Evolutionary conservation across 1,140 invertebrate species (phyloP), one percentile per base, ranked within the genome.

Genomic region (Wasmannia auropunctata): DNA sequence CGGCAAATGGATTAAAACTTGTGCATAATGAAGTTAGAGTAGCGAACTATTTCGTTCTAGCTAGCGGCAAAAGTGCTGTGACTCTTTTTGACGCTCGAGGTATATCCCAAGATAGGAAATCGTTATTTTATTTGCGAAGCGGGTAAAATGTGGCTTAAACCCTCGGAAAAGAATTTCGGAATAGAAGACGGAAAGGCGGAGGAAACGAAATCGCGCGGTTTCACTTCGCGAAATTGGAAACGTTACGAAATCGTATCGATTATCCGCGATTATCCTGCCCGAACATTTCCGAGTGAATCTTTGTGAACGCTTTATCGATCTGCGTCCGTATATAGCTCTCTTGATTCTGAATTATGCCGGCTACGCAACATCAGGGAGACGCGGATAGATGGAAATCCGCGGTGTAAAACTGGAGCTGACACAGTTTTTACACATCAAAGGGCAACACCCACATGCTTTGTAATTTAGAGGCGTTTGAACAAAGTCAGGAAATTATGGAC

Each of bases 381-480:
- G 62, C 14, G 8, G 16, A n/a, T 54, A 40, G 43, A 79, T 25
- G 37, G 34, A 14, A 58, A 56, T 72, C 2, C 51, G 25, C 22
- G 10, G 19, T 25, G 65, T 81, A 72, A 81, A 72, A 81, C 51
- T 56, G 63, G 7, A n/a, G 3, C 19, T 81, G 79, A 72, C 51
- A n/a, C n/a, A n/a, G 65, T 58, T 81, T 81, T 81, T 58, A 67
- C 65, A 56, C 37, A 72, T 81, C 65, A 81, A 81, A 81, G 51
- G n/a, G 51, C 65, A 56, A 49, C 11, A 56, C 11, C 2, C 25
- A n/a, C n/a, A 4, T 28, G 25, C 49, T 69, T 69, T 54, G 34
- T 56, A 70, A 81, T 81, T 81, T 70, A 54, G 37, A 31, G 3
- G 4, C 31, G 63, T 14, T 81, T 58, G 69, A 37, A 14, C 67